Evolutionary conservation across 2,888 invertebrate genomes (phyloP).

Genomic region (Leptopterna dolabrata): DNA sequence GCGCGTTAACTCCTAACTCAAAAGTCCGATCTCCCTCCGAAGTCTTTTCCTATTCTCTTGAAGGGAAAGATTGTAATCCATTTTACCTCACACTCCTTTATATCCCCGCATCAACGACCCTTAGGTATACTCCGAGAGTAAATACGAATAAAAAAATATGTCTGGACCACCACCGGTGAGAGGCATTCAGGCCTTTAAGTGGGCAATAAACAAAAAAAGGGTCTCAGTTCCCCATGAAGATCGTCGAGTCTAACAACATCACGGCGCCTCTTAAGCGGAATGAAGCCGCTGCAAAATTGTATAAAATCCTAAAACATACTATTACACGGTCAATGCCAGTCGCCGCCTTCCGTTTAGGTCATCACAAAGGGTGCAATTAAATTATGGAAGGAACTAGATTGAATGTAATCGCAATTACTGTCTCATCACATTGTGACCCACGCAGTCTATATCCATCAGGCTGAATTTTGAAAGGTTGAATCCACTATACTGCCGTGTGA

Average conservation of each 20-base stretch:
- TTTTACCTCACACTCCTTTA: not conserved
- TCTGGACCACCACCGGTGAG: not conserved
- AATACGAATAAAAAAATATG: slow-evolving; percentile 27
- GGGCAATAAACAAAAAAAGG: slow-evolving; percentile 33
- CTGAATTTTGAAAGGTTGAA: no score
- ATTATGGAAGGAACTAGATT: no score
- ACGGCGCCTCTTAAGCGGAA: not conserved
- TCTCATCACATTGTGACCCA: not conserved
- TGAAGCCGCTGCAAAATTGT: not conserved
- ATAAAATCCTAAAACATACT: not conserved
- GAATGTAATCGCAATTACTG: no score
- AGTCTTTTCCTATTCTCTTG: not conserved
- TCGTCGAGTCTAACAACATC: not conserved
- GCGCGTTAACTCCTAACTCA: not conserved
- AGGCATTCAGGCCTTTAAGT: slow-evolving; percentile 17
- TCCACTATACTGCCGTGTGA: no score
- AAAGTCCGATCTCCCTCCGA: not conserved
- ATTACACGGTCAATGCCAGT: not conserved
- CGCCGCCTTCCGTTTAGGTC: not conserved
- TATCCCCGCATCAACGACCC: not conserved
- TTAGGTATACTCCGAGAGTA: not conserved
- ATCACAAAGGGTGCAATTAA: not conserved
- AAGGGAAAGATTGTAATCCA: slow-evolving; percentile 28
- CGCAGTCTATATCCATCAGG: no score
- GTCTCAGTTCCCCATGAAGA: not conserved